Evolutionary conservation across 2,797 vertebrate species (phyloP).

Genomic region (Crenuchus spilurus): DNA sequence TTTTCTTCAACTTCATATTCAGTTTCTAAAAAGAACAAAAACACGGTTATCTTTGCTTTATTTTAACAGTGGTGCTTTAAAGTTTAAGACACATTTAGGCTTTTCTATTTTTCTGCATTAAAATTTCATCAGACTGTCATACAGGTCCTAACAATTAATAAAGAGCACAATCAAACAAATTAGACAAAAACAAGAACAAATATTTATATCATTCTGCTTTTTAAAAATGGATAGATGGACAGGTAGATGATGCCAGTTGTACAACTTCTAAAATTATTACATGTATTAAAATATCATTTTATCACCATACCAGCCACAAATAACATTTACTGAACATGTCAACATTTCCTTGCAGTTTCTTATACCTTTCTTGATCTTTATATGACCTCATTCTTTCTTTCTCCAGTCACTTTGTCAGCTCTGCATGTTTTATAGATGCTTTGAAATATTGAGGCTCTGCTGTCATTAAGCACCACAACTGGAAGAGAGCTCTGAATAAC

Average conservation of each 20-base stretch:
- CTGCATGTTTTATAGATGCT: conserved; percentile 46
- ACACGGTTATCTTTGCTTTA: no score
- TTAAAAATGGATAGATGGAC: no score
- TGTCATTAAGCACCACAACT: background rate
- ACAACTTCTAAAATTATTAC: background rate
- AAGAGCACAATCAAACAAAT: no score
- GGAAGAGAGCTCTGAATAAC: conserved; percentile 8
- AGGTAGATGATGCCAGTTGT: background rate
- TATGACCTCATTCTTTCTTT: background rate
- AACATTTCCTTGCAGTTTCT: conserved; percentile 5
- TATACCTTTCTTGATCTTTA: background rate
- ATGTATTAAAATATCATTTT: background rate
- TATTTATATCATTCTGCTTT: no score
- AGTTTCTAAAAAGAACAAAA: no score
- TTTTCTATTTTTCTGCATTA: no score
- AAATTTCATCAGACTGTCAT: no score
- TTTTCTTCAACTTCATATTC: no score
- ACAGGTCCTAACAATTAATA: no score
- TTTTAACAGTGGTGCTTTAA: no score
- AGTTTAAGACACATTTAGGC: no score
- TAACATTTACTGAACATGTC: background rate
- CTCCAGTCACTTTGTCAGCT: background rate
- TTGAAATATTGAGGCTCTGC: conserved; percentile 44
- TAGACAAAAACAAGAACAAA: no score
- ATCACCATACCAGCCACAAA: background rate